Base-by-base conservation (phyloP, 1,140 invertebrate genomes). In the Scaptomyza montana region DNA sequence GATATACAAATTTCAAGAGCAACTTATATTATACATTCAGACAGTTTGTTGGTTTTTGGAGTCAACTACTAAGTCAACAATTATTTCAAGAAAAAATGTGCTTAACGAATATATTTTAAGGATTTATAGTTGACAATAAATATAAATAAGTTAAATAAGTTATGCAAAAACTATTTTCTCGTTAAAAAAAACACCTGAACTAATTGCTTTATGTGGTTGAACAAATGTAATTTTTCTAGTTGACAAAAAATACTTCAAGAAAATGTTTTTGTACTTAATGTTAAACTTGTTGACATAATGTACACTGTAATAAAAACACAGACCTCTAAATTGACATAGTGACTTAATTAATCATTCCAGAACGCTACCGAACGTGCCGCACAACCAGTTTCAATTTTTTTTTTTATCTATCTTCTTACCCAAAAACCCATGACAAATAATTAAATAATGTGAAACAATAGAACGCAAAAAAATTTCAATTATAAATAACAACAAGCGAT, bases 391-490 rank as follows among this genome's bases (percentile, higher is more conserved):
- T 60, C 30, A 33, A 12, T 39, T 36, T 61, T 62, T 61, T 62
- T 50, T 13, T 28, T 62, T 43, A 21, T 25, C 41, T 28, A n/a
- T 51, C 25, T 2, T 28, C 12, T 2, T 39, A 21, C 28, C 41
- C 39, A 41, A 55, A 56, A 56, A 5, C 60, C 71, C 78, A 63
- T 75, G 79, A 71, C 79, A 73, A 72, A 69, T 70, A 87, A 73
- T 75, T 78, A 78, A 86, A 75, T 56, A 81, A 80, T 80, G 60
- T 77, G 30, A 25, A 54, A 50, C 65, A 65, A 84, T 77, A 69
- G 70, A 54, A 51, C n/a, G 7, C 33, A 69, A 62, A 57, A 59
- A 67, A 81, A 78, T 66, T 70, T 50, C 55, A 72, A 67, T 72
- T 66, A 59, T 47, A 59, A 7, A n/a, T n/a, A 51, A 9, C 33